phyloP scores from a whole-genome alignment of 2,888 invertebrate species.

The Adelognathus sp. region DNA sequence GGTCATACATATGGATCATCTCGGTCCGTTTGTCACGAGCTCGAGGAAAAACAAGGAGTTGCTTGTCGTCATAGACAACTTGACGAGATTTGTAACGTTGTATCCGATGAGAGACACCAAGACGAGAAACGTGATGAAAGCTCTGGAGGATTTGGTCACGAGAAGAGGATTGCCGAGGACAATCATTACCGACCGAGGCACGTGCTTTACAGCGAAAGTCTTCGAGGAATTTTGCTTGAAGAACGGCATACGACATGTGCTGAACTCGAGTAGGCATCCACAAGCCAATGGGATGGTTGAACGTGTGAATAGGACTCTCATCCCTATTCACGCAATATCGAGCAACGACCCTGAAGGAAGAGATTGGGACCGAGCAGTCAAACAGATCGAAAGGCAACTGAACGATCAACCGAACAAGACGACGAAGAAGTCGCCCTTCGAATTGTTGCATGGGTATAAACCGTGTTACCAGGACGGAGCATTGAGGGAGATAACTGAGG shows the following conservation, averaged over 20 bases:
- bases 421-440: slow-evolving; percentile 55
- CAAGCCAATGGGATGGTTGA: slow-evolving; percentile 55
- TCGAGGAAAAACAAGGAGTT: slow-evolving; percentile 13
- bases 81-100: slow-evolving; percentile 26
- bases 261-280: slow-evolving; percentile 51
- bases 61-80: slow-evolving; percentile 51
- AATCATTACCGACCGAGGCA: slow-evolving; percentile 57
- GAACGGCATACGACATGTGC: slow-evolving; percentile 35
- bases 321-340: slow-evolving; percentile 36
- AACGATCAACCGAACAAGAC: slow-evolving; percentile 58
- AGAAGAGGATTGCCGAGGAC: slow-evolving; percentile 44
- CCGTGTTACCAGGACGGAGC: slow-evolving; percentile 1
- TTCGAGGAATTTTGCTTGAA: slow-evolving; percentile 10
- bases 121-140: slow-evolving; percentile 14
- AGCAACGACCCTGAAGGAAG: slow-evolving; percentile 16
- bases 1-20: slow-evolving; percentile 10
- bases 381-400: slow-evolving; percentile 47
- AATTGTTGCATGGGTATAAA: slow-evolving; percentile 49
- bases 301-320: slow-evolving; percentile 47
- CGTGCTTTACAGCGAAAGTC: slow-evolving; percentile 40
- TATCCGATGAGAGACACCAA: slow-evolving; percentile 13
- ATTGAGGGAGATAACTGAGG: background rate
- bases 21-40: slow-evolving; percentile 7
- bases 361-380: slow-evolving; percentile 20
- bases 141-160: slow-evolving; percentile 45